A percentile compares a stretch with the other conserved stretches of the same genome.
These are phyloP conservation scores for Pygocentrus nattereri DNA, from an alignment of 2,797 vertebrate species.

Conservation along the genomic window DNA sequence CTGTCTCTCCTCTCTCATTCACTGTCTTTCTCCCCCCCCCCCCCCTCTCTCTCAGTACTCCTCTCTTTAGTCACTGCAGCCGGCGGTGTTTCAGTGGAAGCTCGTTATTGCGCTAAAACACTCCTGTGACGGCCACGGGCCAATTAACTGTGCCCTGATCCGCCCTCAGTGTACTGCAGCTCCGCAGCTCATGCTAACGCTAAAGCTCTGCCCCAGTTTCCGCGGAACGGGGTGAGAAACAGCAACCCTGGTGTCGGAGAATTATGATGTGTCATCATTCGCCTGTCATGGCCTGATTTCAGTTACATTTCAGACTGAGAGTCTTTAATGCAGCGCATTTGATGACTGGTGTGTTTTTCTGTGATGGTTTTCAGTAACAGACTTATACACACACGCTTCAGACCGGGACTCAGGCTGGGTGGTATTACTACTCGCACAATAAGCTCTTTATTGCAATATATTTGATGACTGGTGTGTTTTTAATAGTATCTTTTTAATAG, in stretches of 20 bases:
- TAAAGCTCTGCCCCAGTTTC: slow-evolving; percentile 42
- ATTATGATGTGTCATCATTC: slow-evolving; percentile 30
- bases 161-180: slow-evolving; percentile 86
- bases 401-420: not conserved
- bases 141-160: slow-evolving; percentile 82
- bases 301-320: slow-evolving; percentile 17
- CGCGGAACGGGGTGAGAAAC: slow-evolving; percentile 6
- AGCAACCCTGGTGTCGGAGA: slow-evolving; percentile 6
- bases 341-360: slow-evolving; percentile 12
- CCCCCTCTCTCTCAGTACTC: not conserved
- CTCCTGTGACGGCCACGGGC: slow-evolving; percentile 84
- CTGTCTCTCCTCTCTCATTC: not conserved
- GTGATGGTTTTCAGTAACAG: not conserved
- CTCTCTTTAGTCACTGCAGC: slow-evolving; percentile 73
- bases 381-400: slow-evolving; percentile 8
- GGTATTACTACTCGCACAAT: not conserved
- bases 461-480: not conserved
- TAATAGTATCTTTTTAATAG: not conserved
- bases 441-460: not conserved
- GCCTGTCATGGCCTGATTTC: slow-evolving; percentile 35
- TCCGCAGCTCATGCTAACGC: slow-evolving; percentile 49
- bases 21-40: not conserved
- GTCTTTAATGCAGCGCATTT: slow-evolving; percentile 10
- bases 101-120: slow-evolving; percentile 82
- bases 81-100: slow-evolving; percentile 82